Evolutionary conservation across 2,888 invertebrate genomes (phyloP).

Genomic region (Auanema freiburgensis): DNA sequence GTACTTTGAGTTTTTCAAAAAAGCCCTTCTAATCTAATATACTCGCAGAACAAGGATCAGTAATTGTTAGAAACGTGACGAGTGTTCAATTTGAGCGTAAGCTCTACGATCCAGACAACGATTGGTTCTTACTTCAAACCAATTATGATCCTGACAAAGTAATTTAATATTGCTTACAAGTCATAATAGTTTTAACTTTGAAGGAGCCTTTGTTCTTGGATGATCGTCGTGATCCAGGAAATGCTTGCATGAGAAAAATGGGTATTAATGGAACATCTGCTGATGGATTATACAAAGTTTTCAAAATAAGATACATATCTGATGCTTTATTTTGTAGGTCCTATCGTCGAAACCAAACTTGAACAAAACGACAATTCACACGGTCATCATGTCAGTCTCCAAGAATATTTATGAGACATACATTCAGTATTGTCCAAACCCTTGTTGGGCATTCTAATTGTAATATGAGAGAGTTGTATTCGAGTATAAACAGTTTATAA

Average conservation of each 20-base stretch:
- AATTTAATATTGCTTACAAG: background rate
- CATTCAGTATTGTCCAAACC: conserved; percentile 46
- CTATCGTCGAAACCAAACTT: conserved; percentile 44
- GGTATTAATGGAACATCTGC: conserved; percentile 60
- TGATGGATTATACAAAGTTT: conserved; percentile 68
- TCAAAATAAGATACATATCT: too few species aligned
- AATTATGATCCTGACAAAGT: conserved; percentile 53
- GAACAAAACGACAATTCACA: conserved; percentile 51
- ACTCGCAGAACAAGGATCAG: conserved; percentile 40
- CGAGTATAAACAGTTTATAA: too few species aligned
- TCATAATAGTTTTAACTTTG: background rate
- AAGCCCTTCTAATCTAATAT: background rate
- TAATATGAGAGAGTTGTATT: too few species aligned
- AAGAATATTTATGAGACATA: conserved; percentile 40
- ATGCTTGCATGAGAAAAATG: conserved; percentile 67
- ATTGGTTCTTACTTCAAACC: conserved; percentile 52
- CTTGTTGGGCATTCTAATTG: conserved; percentile 58
- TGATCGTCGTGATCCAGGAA: conserved; percentile 69
- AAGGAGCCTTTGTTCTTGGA: conserved; percentile 66
- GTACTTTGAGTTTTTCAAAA: conserved; percentile 1
- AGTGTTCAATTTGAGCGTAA: conserved; percentile 39
- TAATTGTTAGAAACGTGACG: conserved; percentile 48
- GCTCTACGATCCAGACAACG: conserved; percentile 40
- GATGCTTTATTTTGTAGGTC: conserved; percentile 27
- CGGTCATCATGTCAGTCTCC: conserved; percentile 45